Evolutionary conservation across 2,888 invertebrate genomes (phyloP), one percentile per base, ranked within the genome.

Genomic region (Papilio protenor): DNA sequence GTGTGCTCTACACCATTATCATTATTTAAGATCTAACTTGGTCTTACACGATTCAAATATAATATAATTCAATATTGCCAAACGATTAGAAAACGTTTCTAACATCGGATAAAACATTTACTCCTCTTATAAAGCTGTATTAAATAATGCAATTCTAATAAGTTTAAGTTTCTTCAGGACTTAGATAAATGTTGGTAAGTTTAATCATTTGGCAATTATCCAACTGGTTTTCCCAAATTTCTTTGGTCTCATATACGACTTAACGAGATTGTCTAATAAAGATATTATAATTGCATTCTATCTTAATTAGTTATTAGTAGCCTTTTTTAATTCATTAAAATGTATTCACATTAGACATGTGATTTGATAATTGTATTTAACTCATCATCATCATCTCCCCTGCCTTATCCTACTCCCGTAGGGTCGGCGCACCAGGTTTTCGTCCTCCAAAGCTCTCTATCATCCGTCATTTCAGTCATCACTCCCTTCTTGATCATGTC

Each of bases 191-290:
- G 12, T 45, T 21, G n/a, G 5, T 45, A 61, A 16, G 27, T 61
- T 61, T 11, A 69, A 45, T 45, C 45, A 45, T 69, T 69, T 69
- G 66, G 66, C 66, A 45, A 69, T n/a, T 45, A 40, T 45, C 45
- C 66, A 69, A 69, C 21, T 69, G 21, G 64, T 16, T n/a, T 40
- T 18, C n/a, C 18, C n/a, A n/a, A 45, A 45, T 45, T 45, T 45
- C 66, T 40, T 66, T 69, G 66, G 66, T 69, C 45, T 45, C 12
- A 21, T 45, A 45, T 45, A 21, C 5, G 64, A n/a, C 21, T 69
- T 69, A 69, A 69, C 66, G 66, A 69, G 21, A 21, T n/a, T 18
- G 33, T 64, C 64, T 64, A 69, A 45, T 45, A 12, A 66, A 66
- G 33, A 33, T 45, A n/a, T n/a, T n/a, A n/a, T n/a, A 40, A n/a